phyloP scores from a whole-genome alignment of 1,140 invertebrate species.

The Drosophila albomicans region DNA sequence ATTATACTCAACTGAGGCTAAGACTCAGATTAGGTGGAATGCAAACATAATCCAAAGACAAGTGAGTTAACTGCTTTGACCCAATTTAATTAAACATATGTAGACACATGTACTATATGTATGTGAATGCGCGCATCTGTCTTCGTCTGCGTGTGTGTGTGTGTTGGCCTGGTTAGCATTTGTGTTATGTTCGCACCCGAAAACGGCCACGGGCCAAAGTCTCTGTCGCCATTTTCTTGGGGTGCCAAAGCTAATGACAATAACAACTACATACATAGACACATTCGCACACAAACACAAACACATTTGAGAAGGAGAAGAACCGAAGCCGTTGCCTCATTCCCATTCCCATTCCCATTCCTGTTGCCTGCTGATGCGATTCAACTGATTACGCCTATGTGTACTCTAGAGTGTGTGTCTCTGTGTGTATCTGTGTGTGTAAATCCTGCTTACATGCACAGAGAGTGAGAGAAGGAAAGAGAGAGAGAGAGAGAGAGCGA shows the following conservation, averaged over 20 bases:
- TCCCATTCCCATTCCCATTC: slow-evolving; percentile 10
- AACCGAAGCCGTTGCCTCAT: slow-evolving; percentile 12
- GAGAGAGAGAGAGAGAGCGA: slow-evolving; percentile 42
- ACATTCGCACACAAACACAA: no score
- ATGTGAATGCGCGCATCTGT: slow-evolving; percentile 7
- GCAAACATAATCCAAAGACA: slow-evolving; percentile 81
- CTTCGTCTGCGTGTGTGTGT: background rate
- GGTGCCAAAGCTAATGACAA: slow-evolving; percentile 55
- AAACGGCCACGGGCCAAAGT: slow-evolving; percentile 44
- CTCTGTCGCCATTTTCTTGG: slow-evolving; percentile 29
- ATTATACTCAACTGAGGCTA: slow-evolving; percentile 35
- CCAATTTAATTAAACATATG: slow-evolving; percentile 80
- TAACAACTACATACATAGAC: slow-evolving; percentile 25
- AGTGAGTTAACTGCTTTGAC: slow-evolving; percentile 80
- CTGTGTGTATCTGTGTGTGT: slow-evolving; percentile 20
- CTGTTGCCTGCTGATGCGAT: slow-evolving; percentile 39
- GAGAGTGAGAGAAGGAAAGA: slow-evolving; percentile 6
- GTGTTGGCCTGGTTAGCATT: slow-evolving; percentile 55
- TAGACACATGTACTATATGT: slow-evolving; percentile 15
- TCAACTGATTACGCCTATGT: slow-evolving; percentile 47
- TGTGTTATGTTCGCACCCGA: slow-evolving; percentile 73
- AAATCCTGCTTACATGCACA: slow-evolving; percentile 39
- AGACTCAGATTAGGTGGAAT: slow-evolving; percentile 72
- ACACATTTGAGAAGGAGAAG: background rate
- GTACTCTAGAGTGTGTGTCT: background rate